These are phyloP conservation scores for Timema cristinae DNA, from an alignment of 2,888 invertebrate species.

Conservation along the genomic window DNA sequence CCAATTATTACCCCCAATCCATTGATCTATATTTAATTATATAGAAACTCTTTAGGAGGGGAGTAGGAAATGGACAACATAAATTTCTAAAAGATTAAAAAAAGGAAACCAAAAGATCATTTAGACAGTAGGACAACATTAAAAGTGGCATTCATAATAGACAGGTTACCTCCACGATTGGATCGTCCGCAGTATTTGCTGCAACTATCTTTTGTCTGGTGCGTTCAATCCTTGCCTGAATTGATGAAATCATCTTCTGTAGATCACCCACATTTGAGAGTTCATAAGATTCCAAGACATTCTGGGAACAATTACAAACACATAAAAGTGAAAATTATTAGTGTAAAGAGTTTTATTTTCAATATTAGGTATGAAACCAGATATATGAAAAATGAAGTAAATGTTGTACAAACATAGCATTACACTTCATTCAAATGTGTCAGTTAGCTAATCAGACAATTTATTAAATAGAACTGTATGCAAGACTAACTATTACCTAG, in stretches of 20 bases:
- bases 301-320: constrained; percentile 44
- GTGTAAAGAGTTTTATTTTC: too few relatives aligned
- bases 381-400: too few relatives aligned
- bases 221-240: constrained; percentile 70
- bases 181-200: constrained; percentile 63
- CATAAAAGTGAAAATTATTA: background rate
- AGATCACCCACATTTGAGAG: constrained; percentile 73
- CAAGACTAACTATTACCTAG: too few relatives aligned
- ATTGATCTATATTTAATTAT: too few relatives aligned
- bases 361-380: too few relatives aligned
- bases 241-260: constrained; percentile 65
- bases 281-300: constrained; percentile 69
- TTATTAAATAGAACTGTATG: too few relatives aligned
- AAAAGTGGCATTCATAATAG: background rate
- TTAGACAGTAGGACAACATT: background rate
- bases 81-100: background rate
- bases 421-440: too few relatives aligned
- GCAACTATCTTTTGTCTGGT: constrained; percentile 71
- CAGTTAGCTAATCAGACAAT: too few relatives aligned
- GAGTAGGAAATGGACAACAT: background rate
- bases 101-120: background rate
- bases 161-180: constrained; percentile 39
- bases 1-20: too few relatives aligned
- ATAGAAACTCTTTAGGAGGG: too few relatives aligned
- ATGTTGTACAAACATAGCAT: too few relatives aligned